Evolutionary conservation across 2,797 vertebrate genomes (phyloP).

Genomic region (Fistularia commersonii): DNA sequence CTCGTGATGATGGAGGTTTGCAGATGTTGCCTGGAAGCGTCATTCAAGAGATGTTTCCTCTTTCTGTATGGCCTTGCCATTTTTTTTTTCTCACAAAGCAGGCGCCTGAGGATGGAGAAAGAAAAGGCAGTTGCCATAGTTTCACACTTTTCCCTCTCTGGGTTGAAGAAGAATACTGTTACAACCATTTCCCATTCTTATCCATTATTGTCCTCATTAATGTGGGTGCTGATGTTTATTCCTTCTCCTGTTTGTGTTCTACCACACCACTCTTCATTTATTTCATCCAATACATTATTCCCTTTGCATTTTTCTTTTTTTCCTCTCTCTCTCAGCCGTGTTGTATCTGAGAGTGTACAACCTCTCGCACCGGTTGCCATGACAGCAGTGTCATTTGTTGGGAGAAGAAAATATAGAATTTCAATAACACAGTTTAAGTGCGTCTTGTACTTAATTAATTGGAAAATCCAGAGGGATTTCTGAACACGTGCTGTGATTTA

Average conservation of each 20-base stretch:
- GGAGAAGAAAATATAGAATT: no score
- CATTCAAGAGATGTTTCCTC: constrained; percentile 18
- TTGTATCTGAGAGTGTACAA: constrained; percentile 9
- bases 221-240: constrained; percentile 26
- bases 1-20: constrained; percentile 21
- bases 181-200: constrained; percentile 25
- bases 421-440: no score
- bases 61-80: constrained; percentile 28
- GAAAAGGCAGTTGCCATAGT: constrained; percentile 69
- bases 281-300: constrained; percentile 1
- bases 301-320: background rate
- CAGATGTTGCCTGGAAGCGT: constrained; percentile 41
- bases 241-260: constrained; percentile 5
- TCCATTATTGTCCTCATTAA: constrained; percentile 41
- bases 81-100: constrained; percentile 21
- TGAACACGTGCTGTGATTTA: no score
- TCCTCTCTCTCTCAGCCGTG: constrained; percentile 15
- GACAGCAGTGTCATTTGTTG: constrained; percentile 6
- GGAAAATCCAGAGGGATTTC: no score
- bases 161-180: constrained; percentile 46
- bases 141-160: constrained; percentile 46
- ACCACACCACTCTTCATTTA: constrained; percentile 1
- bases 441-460: no score
- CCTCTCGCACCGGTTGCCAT: constrained; percentile 41
- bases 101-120: constrained; percentile 43